Evolutionary conservation across 2,888 invertebrate genomes (phyloP).

Genomic region (Gryllus longicercus): DNA sequence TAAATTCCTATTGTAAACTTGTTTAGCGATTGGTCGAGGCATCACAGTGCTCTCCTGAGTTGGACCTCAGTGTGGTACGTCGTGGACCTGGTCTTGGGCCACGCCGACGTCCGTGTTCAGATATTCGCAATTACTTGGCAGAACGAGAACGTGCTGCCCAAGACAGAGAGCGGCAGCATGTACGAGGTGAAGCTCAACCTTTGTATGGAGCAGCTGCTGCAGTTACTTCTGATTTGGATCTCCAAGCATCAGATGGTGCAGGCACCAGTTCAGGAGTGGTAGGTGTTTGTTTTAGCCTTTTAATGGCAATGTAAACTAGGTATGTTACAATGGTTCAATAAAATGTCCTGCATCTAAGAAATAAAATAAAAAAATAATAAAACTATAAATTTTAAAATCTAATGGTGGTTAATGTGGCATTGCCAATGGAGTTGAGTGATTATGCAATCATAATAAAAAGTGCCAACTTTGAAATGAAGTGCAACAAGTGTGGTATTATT

Average conservation of each 20-base stretch:
- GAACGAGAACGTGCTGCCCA: conserved; percentile 40
- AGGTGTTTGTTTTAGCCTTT: conserved; percentile 12
- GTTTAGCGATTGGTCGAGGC: neutral
- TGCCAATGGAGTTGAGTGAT: no score
- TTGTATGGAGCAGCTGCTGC: conserved; percentile 40
- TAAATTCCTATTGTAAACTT: neutral
- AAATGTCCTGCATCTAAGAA: no score
- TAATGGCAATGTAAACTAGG: no score
- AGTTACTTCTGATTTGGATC: no score
- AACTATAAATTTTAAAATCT: no score
- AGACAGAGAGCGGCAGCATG: conserved; percentile 46
- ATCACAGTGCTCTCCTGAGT: conserved; percentile 22
- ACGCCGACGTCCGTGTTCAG: conserved; percentile 42
- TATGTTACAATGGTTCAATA: no score
- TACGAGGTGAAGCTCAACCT: conserved; percentile 50
- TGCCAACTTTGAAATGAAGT: no score
- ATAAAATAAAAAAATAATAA: no score
- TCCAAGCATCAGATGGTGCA: conserved; percentile 28
- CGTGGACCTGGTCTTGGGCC: neutral
- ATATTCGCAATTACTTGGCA: conserved; percentile 44
- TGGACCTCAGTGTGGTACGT: conserved; percentile 17
- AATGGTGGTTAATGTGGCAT: no score
- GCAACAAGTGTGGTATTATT: no score
- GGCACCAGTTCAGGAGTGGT: conserved; percentile 34
- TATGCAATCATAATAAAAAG: no score